Percentiles rank a stretch among this genome's conserved stretches.
These are phyloP conservation scores for Pyrrhosoma nymphula DNA, from an alignment of 2,888 invertebrate genomes.

Conservation along the genomic window DNA sequence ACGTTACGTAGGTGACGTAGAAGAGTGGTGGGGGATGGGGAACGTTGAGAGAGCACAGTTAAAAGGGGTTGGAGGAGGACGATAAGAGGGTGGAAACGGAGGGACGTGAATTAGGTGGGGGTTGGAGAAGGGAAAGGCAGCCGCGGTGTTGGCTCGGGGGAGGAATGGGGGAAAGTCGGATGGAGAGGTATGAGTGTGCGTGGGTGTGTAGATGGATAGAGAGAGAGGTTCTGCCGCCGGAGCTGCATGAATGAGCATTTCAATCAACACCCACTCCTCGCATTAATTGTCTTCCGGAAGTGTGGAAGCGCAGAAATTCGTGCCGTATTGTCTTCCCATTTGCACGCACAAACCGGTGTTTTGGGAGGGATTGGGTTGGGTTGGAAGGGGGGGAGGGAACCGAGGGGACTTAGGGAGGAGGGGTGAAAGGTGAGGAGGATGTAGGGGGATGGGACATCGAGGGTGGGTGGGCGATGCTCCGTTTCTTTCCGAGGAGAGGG, in stretches of 20 bases:
- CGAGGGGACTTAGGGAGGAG: neutral
- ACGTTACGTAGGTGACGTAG: neutral
- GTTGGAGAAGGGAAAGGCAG: neutral
- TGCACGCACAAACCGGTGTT: constrained; percentile 51
- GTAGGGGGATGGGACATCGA: neutral
- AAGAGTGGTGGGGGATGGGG: neutral
- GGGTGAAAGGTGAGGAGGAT: neutral
- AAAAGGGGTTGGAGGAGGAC: neutral
- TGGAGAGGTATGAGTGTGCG: neutral
- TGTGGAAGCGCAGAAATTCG: constrained; percentile 67
- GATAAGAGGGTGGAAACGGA: no score
- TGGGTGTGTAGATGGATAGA: no score
- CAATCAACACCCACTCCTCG: constrained; percentile 64
- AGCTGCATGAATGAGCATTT: constrained; percentile 66
- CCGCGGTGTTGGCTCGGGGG: neutral
- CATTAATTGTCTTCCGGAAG: constrained; percentile 67
- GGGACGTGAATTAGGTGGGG: neutral
- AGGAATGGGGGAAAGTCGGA: neutral
- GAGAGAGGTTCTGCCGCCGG: neutral
- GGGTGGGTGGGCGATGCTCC: neutral
- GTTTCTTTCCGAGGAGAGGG: neutral
- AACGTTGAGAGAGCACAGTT: neutral
- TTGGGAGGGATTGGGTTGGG: neutral
- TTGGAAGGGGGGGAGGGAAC: neutral
- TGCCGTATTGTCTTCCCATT: constrained; percentile 66